These are phyloP conservation scores for Rhea pennata DNA, from an alignment of 2,113 vertebrate genomes.

Conservation along the genomic window DNA sequence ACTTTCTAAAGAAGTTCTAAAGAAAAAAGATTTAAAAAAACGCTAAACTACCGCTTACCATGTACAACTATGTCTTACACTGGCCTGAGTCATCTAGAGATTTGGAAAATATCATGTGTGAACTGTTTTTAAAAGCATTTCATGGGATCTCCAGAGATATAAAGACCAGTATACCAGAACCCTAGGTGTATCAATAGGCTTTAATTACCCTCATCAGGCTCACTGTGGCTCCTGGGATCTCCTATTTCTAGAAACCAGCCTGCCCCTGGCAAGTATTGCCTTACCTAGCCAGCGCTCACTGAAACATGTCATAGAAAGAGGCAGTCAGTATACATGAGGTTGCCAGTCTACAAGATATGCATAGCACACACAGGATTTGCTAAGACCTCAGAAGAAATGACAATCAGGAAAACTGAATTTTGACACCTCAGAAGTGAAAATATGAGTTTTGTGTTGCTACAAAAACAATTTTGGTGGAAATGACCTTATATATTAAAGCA, in stretches of 20 bases:
- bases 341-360: not conserved
- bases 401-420: not conserved
- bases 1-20: not conserved
- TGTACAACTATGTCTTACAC: not conserved
- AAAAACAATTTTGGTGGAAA: not conserved
- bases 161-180: not conserved
- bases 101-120: not conserved
- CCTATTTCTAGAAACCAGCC: not conserved
- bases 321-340: rapidly evolving
- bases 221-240: not conserved
- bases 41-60: not conserved
- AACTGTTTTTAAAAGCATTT: not conserved
- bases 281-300: not conserved
- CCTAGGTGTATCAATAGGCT: not conserved
- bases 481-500: not conserved
- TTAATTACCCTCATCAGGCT: not conserved
- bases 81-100: not conserved
- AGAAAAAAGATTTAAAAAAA: not conserved
- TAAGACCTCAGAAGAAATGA: not conserved
- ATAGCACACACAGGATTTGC: not conserved
- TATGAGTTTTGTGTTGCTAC: not conserved
- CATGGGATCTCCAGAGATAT: not conserved
- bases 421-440: not conserved
- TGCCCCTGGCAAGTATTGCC: not conserved
- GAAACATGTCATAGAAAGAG: not conserved